Evolutionary conservation across 2,113 vertebrate genomes (phyloP), one percentile per base, ranked within the genome.

Genomic region (Cyphomyrus discorhynchus): DNA sequence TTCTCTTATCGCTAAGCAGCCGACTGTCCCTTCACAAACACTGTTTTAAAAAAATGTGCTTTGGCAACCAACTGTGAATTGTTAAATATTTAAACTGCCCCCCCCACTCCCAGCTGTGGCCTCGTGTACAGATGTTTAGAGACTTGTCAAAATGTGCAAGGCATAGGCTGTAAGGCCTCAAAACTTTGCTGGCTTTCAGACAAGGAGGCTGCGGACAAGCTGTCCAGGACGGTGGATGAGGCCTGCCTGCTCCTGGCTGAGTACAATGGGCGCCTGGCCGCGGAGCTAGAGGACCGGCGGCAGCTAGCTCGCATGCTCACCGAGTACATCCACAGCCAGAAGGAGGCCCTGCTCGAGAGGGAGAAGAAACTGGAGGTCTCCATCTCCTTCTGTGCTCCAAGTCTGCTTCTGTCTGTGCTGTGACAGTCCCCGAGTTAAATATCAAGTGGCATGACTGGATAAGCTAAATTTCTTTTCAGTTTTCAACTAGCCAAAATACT

Each of bases 201-300:
- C 95, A 99, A 99, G 92, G 97, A 98, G 90, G 98, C 98, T 0
- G 98, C 98, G 0, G 98, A 99, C 91, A 97, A 98, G 53, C 96
- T 99, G 46, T 99, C 98, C 0, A 98, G 98, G 96, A 99, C 98
- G 0, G 98, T 99, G 94, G 98, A 99, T 15, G 98, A 99, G 93
- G 98, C 98, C 0, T 99, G 98, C 92, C 96, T 99, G 92, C 94
- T 99, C 89, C 95, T 99, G 91, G 98, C 98, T 0, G 98, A 99
- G 94, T 99, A 99, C 93, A 99, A 99, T 3, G 98, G 98, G 11
- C 96, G 98, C 3, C 95, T 99, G 94, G 98, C 98, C 0, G 98
- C 98, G 0, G 98, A 99, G 92, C 96, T 99, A 94, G 98, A 99
- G 94, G 98, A 99, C 94, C 95, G 98, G 46, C 95, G 98, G 91